phyloP scores from a whole-genome alignment of 2,797 vertebrate genomes.

The Melanotaenia trifasciata region DNA sequence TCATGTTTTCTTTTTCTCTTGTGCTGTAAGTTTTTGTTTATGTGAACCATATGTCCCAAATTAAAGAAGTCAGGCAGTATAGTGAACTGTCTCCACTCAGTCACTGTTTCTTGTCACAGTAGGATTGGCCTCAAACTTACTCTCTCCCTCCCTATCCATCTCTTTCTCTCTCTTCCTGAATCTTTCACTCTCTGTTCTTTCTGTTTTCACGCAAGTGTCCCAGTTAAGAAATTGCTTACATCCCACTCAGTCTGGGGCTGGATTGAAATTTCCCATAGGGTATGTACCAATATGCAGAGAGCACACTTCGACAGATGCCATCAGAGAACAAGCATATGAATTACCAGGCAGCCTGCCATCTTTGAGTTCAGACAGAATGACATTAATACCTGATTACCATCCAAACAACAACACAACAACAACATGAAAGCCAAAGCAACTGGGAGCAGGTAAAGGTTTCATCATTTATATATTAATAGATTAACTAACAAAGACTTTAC shows the following conservation, averaged over 20 bases:
- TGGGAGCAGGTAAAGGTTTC: slow-evolving; percentile 91
- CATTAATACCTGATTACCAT: slow-evolving; percentile 90
- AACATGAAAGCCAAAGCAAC: slow-evolving; percentile 89
- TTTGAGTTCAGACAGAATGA: slow-evolving; percentile 89
- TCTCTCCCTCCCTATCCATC: slow-evolving; percentile 34
- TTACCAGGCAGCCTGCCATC: slow-evolving; percentile 90
- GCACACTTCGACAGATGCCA: slow-evolving; percentile 89
- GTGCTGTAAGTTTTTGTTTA: slow-evolving; percentile 67
- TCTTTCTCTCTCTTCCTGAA: slow-evolving; percentile 28
- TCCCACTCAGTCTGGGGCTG: slow-evolving; percentile 85
- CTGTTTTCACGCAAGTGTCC: slow-evolving; percentile 83
- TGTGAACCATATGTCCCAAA: slow-evolving; percentile 69
- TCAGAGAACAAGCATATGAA: slow-evolving; percentile 91
- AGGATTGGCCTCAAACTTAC: slow-evolving; percentile 81
- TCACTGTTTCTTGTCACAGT: slow-evolving; percentile 77
- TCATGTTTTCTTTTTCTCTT: slow-evolving; percentile 28
- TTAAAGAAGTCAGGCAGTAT: slow-evolving; percentile 67
- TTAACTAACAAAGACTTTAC: slow-evolving; percentile 87
- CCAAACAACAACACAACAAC: slow-evolving; percentile 90
- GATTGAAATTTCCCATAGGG: slow-evolving; percentile 88
- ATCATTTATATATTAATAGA: slow-evolving; percentile 89
- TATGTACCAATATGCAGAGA: slow-evolving; percentile 89
- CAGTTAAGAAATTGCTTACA: slow-evolving; percentile 89
- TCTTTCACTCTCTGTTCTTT: slow-evolving; percentile 62
- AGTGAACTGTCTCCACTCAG: slow-evolving; percentile 65